phyloP scores from a whole-genome alignment of 2,888 invertebrate genomes.

The Archips xylosteana region DNA sequence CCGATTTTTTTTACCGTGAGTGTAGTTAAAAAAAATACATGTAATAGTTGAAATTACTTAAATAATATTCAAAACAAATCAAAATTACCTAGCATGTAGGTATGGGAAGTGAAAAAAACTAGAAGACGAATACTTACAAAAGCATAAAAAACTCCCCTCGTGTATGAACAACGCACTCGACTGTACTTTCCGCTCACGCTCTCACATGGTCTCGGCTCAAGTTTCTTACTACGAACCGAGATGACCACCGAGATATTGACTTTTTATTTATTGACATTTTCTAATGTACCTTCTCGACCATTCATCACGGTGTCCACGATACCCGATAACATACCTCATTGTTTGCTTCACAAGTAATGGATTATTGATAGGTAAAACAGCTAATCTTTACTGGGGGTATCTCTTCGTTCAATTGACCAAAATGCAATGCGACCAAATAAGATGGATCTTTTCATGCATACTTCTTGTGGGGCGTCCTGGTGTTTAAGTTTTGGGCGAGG shows the following conservation, averaged over 20 bases:
- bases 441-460: background rate
- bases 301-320: conserved; percentile 77
- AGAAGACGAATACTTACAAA: background rate
- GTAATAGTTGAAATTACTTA: too few species aligned
- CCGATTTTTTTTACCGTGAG: too few species aligned
- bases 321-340: conserved; percentile 79
- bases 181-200: conserved; percentile 30
- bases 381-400: conserved; percentile 75
- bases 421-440: conserved; percentile 54
- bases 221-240: conserved; percentile 59
- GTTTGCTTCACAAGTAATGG: conserved; percentile 82
- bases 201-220: conserved; percentile 58
- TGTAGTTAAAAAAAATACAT: too few species aligned
- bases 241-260: conserved; percentile 73
- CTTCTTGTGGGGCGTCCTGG: background rate
- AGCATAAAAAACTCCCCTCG: background rate
- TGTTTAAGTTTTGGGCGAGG: conserved; percentile 10
- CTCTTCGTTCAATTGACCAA: conserved; percentile 70
- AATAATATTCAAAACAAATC: background rate
- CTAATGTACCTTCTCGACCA: conserved; percentile 74
- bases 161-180: conserved; percentile 43
- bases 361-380: conserved; percentile 81
- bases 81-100: background rate
- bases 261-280: conserved; percentile 85
- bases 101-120: background rate